Conservation (phyloP, 2,888 invertebrate genomes). For the Drosophila paramelanica region DNA sequence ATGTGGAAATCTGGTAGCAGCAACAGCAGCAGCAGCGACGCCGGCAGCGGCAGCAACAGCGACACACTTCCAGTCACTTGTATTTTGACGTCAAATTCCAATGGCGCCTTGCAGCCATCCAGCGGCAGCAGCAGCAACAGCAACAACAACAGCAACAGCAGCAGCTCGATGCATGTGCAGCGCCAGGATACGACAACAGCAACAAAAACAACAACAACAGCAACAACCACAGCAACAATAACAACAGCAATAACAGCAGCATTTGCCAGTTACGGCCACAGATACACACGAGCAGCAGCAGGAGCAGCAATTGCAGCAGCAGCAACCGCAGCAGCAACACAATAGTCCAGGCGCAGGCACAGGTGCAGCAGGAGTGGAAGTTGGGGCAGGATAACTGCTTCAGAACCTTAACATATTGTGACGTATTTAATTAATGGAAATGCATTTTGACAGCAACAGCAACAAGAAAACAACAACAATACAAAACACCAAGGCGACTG, state of each 20-base stretch:
- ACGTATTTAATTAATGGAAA: conserved; percentile 33
- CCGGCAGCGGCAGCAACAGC: conserved; percentile 49
- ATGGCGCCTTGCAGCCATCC: conserved; percentile 74
- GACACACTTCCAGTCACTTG: conserved; percentile 80
- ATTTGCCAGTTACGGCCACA: conserved; percentile 47
- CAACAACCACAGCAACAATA: conserved; percentile 35
- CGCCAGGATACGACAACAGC: conserved; percentile 52
- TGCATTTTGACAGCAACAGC: conserved; percentile 42
- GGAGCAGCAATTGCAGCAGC: conserved; percentile 9
- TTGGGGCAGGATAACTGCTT: conserved; percentile 17
- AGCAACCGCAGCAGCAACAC: conserved; percentile 22
- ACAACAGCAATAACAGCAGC: conserved; percentile 45
- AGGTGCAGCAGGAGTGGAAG: conserved; percentile 14
- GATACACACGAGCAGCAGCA: conserved; percentile 51
- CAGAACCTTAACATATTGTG: conserved; percentile 53
- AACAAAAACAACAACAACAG: conserved; percentile 15
- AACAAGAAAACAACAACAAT: conserved; percentile 23
- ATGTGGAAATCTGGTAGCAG: conserved; percentile 64
- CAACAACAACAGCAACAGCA: conserved; percentile 24
- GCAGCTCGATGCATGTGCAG: conserved; percentile 71
- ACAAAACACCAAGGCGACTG: conserved; percentile 46
- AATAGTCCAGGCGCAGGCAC: conserved; percentile 26
- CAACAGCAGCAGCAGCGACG: conserved; percentile 22
- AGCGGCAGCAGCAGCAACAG: conserved; percentile 46
- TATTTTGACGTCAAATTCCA: conserved; percentile 78